A percentile compares a stretch with the other conserved stretches of the same genome.
phyloP scores from a whole-genome alignment of 2,888 invertebrate genomes.

The Melitaea athalia region DNA sequence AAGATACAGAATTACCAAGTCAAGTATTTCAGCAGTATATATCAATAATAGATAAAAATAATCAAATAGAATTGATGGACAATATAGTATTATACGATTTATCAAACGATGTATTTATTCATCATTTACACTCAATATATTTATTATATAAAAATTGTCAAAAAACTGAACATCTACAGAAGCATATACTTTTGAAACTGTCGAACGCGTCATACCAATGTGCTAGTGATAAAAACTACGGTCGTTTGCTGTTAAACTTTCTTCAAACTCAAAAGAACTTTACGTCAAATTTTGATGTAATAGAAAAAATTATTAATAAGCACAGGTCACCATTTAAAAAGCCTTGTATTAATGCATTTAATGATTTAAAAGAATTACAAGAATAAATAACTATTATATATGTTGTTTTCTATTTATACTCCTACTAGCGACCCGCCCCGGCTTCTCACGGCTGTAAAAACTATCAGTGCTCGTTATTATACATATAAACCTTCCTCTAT shows the following conservation, averaged over 20 bases:
- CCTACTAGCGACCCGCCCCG: no score
- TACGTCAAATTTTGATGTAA: slow-evolving; percentile 24
- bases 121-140: slow-evolving; percentile 56
- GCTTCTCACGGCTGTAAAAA: no score
- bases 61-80: slow-evolving; percentile 47
- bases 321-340: slow-evolving; percentile 62
- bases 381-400: background rate
- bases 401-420: no score
- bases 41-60: slow-evolving; percentile 41
- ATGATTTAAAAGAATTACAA: slow-evolving; percentile 40
- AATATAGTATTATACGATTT: slow-evolving; percentile 48
- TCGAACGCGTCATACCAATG: slow-evolving; percentile 45
- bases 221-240: slow-evolving; percentile 55
- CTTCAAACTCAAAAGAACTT: slow-evolving; percentile 52
- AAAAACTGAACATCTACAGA: slow-evolving; percentile 52
- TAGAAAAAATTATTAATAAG: slow-evolving; percentile 52
- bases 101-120: slow-evolving; percentile 47
- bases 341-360: slow-evolving; percentile 55
- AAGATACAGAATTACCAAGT: slow-evolving; percentile 50
- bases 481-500: no score
- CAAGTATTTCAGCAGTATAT: slow-evolving; percentile 56
- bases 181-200: slow-evolving; percentile 49
- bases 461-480: no score
- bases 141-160: slow-evolving; percentile 55
- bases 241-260: slow-evolving; percentile 54